A percentile compares a stretch with the other conserved stretches of the same genome.
Evolutionary conservation across 2,888 invertebrate species (phyloP).

Genomic region (Thymelicus lineola): DNA sequence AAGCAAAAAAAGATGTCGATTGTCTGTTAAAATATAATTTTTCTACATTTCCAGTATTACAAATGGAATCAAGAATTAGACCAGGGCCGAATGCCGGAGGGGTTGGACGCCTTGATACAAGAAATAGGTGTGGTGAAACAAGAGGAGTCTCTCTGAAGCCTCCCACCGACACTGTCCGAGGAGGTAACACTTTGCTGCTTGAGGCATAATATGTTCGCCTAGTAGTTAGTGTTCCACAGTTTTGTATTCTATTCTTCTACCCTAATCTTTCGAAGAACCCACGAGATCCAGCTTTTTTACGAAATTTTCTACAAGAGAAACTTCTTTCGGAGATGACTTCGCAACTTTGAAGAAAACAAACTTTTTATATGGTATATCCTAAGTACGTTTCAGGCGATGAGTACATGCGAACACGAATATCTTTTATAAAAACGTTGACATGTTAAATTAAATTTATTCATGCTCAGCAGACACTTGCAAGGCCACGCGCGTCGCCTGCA

Average conservation of each 20-base stretch:
- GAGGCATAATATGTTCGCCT: slow-evolving; percentile 39
- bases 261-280: slow-evolving; percentile 15
- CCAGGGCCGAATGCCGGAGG: slow-evolving; percentile 92
- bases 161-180: slow-evolving; percentile 29
- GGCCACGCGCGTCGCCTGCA: neutral
- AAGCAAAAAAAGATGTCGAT: too few relatives aligned
- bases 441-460: neutral
- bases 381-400: neutral
- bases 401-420: neutral
- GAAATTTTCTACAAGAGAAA: slow-evolving; percentile 21
- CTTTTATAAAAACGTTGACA: slow-evolving; percentile 2
- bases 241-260: slow-evolving; percentile 20
- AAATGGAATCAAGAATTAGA: slow-evolving; percentile 93
- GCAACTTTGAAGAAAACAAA: slow-evolving; percentile 7
- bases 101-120: slow-evolving; percentile 90
- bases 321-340: slow-evolving; percentile 2
- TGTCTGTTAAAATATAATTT: too few relatives aligned
- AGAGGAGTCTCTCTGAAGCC: slow-evolving; percentile 75
- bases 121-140: slow-evolving; percentile 90
- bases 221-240: slow-evolving; percentile 31
- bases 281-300: slow-evolving; percentile 14
- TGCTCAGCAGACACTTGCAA: neutral
- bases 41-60: slow-evolving; percentile 87
- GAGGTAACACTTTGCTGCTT: slow-evolving; percentile 41
- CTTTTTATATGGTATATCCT: slow-evolving; percentile 6